These are phyloP conservation scores for Amiota mariae DNA, from an alignment of 2,888 invertebrate genomes.

Conservation along the genomic window DNA sequence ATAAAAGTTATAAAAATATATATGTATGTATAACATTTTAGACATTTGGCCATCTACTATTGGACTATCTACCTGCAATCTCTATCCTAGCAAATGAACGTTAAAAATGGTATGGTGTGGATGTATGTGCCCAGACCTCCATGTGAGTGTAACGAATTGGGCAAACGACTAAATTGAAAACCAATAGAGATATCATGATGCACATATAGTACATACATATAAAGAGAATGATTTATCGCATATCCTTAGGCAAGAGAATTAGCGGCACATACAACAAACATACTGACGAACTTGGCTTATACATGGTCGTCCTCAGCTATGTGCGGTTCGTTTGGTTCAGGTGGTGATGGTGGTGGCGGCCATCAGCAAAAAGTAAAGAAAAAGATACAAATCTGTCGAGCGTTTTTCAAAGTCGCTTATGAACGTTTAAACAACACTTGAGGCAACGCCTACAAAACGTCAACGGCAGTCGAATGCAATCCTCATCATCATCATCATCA, in stretches of 20 bases:
- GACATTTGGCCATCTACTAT: too few relatives aligned
- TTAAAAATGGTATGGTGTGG: not conserved
- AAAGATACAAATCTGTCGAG: constrained; percentile 61
- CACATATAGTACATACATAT: constrained; percentile 49
- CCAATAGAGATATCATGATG: constrained; percentile 62
- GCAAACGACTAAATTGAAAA: constrained; percentile 35
- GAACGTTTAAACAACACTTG: constrained; percentile 60
- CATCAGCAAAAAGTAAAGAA: constrained; percentile 12
- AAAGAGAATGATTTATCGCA: constrained; percentile 60
- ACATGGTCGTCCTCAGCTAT: not conserved
- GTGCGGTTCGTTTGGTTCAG: not conserved
- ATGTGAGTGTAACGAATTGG: constrained; percentile 57
- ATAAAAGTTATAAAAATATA: too few relatives aligned
- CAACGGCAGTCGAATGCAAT: constrained; percentile 35
- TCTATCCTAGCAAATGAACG: not conserved
- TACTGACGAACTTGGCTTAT: constrained; percentile 22
- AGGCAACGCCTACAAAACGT: constrained; percentile 65
- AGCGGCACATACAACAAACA: not conserved
- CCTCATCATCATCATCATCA: constrained; percentile 2
- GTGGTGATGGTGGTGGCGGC: too few relatives aligned
- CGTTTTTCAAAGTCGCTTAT: constrained; percentile 50
- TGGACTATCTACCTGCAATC: not conserved
- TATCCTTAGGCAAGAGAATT: constrained; percentile 60
- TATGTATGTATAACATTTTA: too few relatives aligned
- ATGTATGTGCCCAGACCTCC: constrained; percentile 50